These are phyloP conservation scores for Neotragus moschatus DNA, from an alignment of 2,113 vertebrate genomes.

Conservation along the genomic window DNA sequence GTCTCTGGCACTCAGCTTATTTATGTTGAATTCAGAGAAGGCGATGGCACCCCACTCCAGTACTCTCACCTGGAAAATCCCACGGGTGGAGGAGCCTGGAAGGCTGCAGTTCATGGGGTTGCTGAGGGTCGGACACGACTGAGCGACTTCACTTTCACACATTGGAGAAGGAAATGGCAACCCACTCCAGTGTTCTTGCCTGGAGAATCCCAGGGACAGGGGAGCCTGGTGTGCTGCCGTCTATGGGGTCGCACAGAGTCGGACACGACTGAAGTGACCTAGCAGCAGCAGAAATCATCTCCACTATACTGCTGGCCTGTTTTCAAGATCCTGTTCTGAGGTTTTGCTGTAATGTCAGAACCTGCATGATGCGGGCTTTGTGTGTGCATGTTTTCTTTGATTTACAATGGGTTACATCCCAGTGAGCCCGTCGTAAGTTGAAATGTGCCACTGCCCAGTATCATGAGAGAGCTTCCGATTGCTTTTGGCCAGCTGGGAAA, in stretches of 20 bases:
- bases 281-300: neutral
- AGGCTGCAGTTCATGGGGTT: no score
- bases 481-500: neutral
- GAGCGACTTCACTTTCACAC: no score
- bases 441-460: neutral
- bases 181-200: no score
- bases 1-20: neutral
- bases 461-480: neutral
- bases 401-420: neutral
- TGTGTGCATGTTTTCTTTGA: neutral
- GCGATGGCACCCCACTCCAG: no score
- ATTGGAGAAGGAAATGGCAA: no score
- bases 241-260: no score
- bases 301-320: neutral
- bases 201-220: no score
- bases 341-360: neutral
- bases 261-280: no score
- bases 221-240: no score
- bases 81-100: no score
- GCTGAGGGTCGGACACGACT: no score
- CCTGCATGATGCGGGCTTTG: neutral
- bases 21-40: neutral
- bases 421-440: neutral
- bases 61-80: no score
- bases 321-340: neutral